Evolutionary conservation across 2,888 invertebrate species (phyloP).

Genomic region (Synergus itoensis): DNA sequence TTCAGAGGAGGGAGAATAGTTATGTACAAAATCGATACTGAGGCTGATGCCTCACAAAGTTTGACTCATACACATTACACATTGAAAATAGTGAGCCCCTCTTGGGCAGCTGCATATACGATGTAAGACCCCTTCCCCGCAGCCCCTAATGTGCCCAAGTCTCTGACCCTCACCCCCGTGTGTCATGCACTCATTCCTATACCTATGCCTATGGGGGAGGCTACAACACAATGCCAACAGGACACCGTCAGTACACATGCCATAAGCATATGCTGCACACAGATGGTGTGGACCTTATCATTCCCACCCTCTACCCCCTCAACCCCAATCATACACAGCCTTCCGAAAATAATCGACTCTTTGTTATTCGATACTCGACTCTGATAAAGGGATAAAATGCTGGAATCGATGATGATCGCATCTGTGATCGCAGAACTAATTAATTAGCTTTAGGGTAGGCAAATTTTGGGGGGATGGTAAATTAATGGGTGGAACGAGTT

Average conservation of each 20-base stretch:
- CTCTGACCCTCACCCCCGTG: constrained; percentile 58
- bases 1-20: neutral
- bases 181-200: constrained; percentile 57
- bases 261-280: constrained; percentile 69
- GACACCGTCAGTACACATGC: constrained; percentile 62
- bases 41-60: neutral
- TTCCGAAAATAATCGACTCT: constrained; percentile 55
- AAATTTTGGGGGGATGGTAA: neutral
- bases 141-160: constrained; percentile 48
- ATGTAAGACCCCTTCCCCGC: constrained; percentile 45
- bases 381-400: constrained; percentile 6
- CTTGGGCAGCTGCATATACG: constrained; percentile 52
- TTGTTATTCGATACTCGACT: constrained; percentile 43
- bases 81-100: constrained; percentile 26
- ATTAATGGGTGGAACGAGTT: constrained; percentile 1
- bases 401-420: neutral
- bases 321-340: constrained; percentile 35
- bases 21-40: neutral
- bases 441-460: neutral
- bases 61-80: constrained; percentile 15
- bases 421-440: constrained; percentile 32
- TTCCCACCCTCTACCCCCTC: constrained; percentile 51
- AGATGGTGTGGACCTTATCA: constrained; percentile 70
- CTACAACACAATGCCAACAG: constrained; percentile 58
- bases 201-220: constrained; percentile 62